Evolutionary conservation across 1,140 invertebrate genomes (phyloP), one percentile per base, ranked within the genome.

Genomic region (Geopemphigus sp.): DNA sequence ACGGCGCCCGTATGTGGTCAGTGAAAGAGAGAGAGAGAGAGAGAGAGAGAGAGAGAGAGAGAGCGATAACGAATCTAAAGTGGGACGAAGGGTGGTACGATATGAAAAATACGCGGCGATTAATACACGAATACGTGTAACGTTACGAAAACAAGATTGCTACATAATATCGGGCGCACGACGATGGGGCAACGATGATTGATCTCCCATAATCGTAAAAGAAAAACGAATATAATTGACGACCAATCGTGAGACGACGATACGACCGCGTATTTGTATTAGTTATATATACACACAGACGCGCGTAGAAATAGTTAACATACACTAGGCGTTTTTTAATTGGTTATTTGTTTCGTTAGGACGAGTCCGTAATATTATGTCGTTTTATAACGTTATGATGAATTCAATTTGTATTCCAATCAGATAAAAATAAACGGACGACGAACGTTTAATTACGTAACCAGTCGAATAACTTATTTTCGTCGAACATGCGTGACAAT

Each of bases 381-480:
- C 15, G 26, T 61, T 29, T 61, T 15, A 24, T 19, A 26, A 17
- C 26, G 26, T 59, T 26, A 24, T 61, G 5, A 17, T 1, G 14
- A 61, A 61, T 61, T 61, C 57, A 26, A 61, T 61, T 61, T 19
- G 59, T 61, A 29, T 66, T 66, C 63, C 19, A n/a, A 66, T 66
- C 63, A 39, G 24, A 47, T 70, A 53, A 19, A 45, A 53, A 70
- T 53, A 70, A 10, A 19, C n/a, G 10, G 39, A 39, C 5, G 10
- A 14, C 10, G 29, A 72, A 26, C 50, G 53, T 53, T 19, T 53
- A 50, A 29, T 50, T 29, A n/a, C n/a, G n/a, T n/a, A 29, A 72
- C 24, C 22, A 39, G 29, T 24, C 22, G 50, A 29, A 32, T 56
- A 56, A 61, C 12, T 61, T 29, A 61, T 29, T 61, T 29, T 26